These are phyloP conservation scores for Oscheius onirici DNA, from an alignment of 2,888 invertebrate species.

Conservation along the genomic window DNA sequence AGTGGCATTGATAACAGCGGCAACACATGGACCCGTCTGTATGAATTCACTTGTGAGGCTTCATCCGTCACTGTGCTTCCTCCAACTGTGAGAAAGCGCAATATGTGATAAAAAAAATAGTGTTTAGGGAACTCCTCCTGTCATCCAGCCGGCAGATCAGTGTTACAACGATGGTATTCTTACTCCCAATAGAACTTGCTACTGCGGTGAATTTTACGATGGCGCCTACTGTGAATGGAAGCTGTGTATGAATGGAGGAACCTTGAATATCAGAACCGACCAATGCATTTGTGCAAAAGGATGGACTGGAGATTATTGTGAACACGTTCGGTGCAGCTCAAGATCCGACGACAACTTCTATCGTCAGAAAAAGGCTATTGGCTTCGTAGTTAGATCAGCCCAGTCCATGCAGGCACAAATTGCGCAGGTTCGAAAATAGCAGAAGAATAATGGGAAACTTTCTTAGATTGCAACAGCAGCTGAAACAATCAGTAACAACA, in stretches of 20 bases:
- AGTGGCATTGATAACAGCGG: constrained; percentile 54
- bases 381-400: constrained; percentile 53
- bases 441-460: neutral
- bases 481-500: constrained; percentile 35
- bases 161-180: constrained; percentile 56
- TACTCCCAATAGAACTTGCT: constrained; percentile 45
- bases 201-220: constrained; percentile 55
- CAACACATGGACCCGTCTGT: constrained; percentile 56
- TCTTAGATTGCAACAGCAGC: constrained; percentile 41
- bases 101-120: neutral
- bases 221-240: constrained; percentile 51
- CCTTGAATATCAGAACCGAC: constrained; percentile 27
- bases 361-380: constrained; percentile 47
- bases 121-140: constrained; percentile 26
- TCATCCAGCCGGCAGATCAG: constrained; percentile 37
- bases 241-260: constrained; percentile 54
- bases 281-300: constrained; percentile 45
- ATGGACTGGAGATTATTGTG: constrained; percentile 49
- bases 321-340: constrained; percentile 41
- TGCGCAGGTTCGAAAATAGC: constrained; percentile 26
- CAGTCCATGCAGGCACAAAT: constrained; percentile 44
- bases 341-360: constrained; percentile 43
- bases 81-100: constrained; percentile 11
- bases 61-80: constrained; percentile 28
- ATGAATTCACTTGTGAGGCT: constrained; percentile 55